phyloP scores from a whole-genome alignment of 2,113 vertebrate genomes.

The Anser brachyrhynchus region DNA sequence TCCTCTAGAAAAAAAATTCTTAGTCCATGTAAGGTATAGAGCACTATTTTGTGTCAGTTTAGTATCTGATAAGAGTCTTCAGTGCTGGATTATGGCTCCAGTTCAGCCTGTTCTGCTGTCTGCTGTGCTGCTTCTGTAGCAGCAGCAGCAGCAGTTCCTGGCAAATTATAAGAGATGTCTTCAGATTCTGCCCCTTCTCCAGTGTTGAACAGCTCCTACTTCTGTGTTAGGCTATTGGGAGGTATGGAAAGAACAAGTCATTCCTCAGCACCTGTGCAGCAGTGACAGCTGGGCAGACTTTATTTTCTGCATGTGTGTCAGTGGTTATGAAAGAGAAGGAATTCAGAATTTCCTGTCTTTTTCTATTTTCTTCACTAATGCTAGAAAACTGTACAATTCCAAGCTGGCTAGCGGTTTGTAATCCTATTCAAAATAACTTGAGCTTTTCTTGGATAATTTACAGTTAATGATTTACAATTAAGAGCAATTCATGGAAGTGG shows the following conservation, averaged over 20 bases:
- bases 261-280: neutral
- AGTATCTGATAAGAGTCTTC: neutral
- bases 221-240: neutral
- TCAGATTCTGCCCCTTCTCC: neutral
- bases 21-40: rapidly evolving
- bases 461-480: neutral
- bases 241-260: neutral
- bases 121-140: neutral
- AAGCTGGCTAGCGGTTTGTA: neutral
- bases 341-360: neutral
- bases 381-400: neutral
- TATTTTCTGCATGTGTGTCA: neutral
- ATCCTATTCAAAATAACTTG: neutral
- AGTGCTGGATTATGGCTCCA: neutral
- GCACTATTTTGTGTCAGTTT: neutral
- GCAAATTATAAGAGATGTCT: neutral
- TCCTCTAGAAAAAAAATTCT: neutral
- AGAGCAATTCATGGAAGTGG: neutral
- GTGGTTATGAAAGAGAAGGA: neutral
- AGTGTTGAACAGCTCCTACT: neutral
- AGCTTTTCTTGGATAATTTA: neutral
- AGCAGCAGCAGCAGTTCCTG: neutral
- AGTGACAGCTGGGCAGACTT: neutral
- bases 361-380: neutral
- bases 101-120: neutral